Base-by-base conservation (phyloP, 2,797 vertebrate genomes). In the Myotis pilosus region DNA sequence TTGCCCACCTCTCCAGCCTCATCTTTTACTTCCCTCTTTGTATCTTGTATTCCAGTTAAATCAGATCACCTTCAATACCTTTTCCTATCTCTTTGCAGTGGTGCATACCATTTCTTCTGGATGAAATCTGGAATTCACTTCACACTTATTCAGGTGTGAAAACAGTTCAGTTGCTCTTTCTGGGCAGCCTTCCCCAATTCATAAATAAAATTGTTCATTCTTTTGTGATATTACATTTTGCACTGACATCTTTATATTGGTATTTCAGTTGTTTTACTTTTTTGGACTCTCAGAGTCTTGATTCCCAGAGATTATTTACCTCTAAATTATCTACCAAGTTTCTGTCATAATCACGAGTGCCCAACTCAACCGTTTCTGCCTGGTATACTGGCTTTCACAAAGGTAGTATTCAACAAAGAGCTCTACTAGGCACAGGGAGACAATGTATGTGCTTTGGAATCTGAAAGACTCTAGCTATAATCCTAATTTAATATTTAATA, bases 131-230 rank as follows among this genome's bases (percentile, higher is more conserved):
- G 12, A 81, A 41, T 83, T 76, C 8, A 23, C 5, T 66, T 68
- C 44, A 38, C 1, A 76, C 8, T 38, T 25, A 41, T 20, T 85
- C 41, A 89, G 47, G 66, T 49, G 1, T 79, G 16, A 86, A 89
- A 87, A 44, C 9, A 88, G 38, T 38, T 87, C 80, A 89, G 7
- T 86, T 87, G 41, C 36, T 62, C 93, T 84, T 41, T 95, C 71
- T 62, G 28, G 16, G 41, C 82, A 79, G 10, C 51, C 6, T 55
- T 93, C 38, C 66, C 66, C 62, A 55, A 30, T 84, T 92, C 28
- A 71, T 62, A 94, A 71, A 89, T 72, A 90, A 92, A 83, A 81
- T 51, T 81, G 41, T 62, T 83, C n/a, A 75, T 75, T 88, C 47
- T 91, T 94, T 79, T 66, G 25, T 74, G 10, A 6, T 82, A 69